Evolutionary conservation across 2,797 vertebrate species (phyloP).

Genomic region (Leuciscus waleckii): DNA sequence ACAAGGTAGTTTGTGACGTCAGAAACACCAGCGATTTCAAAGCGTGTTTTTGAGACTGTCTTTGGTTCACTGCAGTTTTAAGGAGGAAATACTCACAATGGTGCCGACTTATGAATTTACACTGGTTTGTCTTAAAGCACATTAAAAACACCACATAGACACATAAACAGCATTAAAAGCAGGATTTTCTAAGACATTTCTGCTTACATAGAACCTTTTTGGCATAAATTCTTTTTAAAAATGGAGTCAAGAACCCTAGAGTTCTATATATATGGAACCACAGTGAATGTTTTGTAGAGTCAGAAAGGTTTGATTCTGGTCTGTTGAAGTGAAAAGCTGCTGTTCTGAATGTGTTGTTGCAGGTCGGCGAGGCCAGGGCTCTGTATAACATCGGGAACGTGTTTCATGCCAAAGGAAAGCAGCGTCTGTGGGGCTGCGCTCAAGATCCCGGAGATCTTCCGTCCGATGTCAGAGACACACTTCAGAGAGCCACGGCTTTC

Average conservation of each 20-base stretch:
- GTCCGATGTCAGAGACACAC: constrained; percentile 85
- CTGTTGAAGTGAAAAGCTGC: neutral
- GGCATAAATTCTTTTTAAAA: neutral
- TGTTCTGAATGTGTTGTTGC: neutral
- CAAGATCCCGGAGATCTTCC: constrained; percentile 90
- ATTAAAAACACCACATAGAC: too few species aligned
- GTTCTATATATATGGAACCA: neutral
- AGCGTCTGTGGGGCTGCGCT: constrained; percentile 86
- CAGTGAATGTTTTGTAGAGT: neutral
- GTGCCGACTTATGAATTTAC: too few species aligned
- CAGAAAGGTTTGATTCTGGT: neutral
- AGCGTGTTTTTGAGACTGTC: too few species aligned
- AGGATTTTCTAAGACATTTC: neutral
- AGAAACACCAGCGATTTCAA: too few species aligned
- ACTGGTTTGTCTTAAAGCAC: too few species aligned
- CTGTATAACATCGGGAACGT: constrained; percentile 97
- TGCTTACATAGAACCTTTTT: neutral
- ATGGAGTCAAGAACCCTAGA: neutral
- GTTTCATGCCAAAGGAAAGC: constrained; percentile 96
- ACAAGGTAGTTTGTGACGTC: too few species aligned
- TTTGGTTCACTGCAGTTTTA: too few species aligned
- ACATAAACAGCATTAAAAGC: too few species aligned
- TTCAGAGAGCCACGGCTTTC: constrained; percentile 91
- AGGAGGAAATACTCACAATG: too few species aligned
- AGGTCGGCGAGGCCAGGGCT: constrained; percentile 95